Evolutionary conservation across 2,888 invertebrate genomes (phyloP).

Genomic region (Melanchra persicariae): DNA sequence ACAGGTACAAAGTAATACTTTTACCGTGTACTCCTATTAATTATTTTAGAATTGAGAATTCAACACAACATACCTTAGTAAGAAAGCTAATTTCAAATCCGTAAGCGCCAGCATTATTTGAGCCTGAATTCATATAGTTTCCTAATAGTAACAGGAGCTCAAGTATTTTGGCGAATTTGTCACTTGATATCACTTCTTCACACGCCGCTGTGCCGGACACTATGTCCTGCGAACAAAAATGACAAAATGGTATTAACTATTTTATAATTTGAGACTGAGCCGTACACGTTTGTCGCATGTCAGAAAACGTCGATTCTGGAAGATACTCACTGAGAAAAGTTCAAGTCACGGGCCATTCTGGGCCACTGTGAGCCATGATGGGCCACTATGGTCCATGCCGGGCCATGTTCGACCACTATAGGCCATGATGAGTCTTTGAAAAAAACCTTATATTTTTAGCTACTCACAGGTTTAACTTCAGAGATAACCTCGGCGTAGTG

Average conservation of each 20-base stretch:
- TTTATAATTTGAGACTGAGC: too few relatives aligned
- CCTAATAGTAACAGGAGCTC: constrained; percentile 97
- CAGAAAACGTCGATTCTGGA: too few relatives aligned
- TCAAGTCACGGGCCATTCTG: too few relatives aligned
- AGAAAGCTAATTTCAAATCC: constrained; percentile 99
- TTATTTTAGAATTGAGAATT: too few relatives aligned
- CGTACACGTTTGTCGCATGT: neutral
- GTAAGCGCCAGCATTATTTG: constrained; percentile 97
- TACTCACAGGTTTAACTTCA: constrained; percentile 92
- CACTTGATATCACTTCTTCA: constrained; percentile 97
- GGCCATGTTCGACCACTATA: neutral
- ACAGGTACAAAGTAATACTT: too few relatives aligned
- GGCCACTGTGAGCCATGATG: neutral
- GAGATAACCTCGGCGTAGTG: constrained; percentile 96
- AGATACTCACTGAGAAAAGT: too few relatives aligned
- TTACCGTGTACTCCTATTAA: too few relatives aligned
- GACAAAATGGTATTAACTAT: too few relatives aligned
- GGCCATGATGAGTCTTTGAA: too few relatives aligned
- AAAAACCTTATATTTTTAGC: too few relatives aligned
- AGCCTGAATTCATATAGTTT: constrained; percentile 99
- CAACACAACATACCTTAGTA: constrained; percentile 95
- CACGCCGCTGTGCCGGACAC: constrained; percentile 98
- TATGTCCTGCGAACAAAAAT: constrained; percentile 93
- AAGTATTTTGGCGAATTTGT: constrained; percentile 97
- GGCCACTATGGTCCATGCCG: neutral